Conservation (phyloP, 2,113 vertebrate species). For the Kryptolebias marmoratus region DNA sequence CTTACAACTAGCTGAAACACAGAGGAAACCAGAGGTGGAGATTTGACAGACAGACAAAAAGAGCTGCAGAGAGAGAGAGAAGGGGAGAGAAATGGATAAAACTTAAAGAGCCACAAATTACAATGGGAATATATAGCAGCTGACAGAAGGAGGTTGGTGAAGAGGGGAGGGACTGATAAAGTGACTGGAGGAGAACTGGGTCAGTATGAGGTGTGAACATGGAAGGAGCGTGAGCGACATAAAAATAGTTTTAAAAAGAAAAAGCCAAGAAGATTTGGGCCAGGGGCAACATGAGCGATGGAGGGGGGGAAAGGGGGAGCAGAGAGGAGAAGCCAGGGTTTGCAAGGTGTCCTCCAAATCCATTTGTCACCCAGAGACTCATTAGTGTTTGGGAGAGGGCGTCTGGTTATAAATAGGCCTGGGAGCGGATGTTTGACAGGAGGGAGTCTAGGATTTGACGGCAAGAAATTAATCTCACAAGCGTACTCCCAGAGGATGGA, state of each 20-base stretch:
- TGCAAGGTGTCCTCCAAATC: conserved; percentile 56
- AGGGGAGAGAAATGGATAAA: conserved; percentile 16
- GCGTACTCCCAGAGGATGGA: conserved; percentile 51
- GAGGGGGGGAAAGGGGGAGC: conserved; percentile 15
- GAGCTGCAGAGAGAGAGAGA: conserved; percentile 4
- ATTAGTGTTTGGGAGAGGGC: conserved; percentile 60
- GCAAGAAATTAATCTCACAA: conserved; percentile 60
- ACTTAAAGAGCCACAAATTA: conserved; percentile 17
- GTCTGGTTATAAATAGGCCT: conserved; percentile 68
- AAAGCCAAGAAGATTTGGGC: conserved; percentile 15
- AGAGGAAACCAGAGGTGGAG: conserved; percentile 19
- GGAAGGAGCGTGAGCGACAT: conserved; percentile 1
- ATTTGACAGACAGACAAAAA: conserved; percentile 44
- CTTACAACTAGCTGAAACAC: conserved; percentile 60
- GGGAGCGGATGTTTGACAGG: conserved; percentile 61
- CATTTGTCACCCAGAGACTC: conserved; percentile 67
- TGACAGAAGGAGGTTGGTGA: conserved; percentile 31
- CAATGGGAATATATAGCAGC: conserved; percentile 13
- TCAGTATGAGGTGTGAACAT: conserved; percentile 22
- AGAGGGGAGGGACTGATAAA: conserved; percentile 37
- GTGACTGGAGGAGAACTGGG: conserved; percentile 38
- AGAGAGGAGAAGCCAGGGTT: conserved; percentile 26
- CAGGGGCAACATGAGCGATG: conserved; percentile 20
- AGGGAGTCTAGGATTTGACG: conserved; percentile 56
- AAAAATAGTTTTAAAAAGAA: conserved; percentile 9